Evolutionary conservation across 2,113 vertebrate species (phyloP).

Genomic region (Ailurus styani): DNA sequence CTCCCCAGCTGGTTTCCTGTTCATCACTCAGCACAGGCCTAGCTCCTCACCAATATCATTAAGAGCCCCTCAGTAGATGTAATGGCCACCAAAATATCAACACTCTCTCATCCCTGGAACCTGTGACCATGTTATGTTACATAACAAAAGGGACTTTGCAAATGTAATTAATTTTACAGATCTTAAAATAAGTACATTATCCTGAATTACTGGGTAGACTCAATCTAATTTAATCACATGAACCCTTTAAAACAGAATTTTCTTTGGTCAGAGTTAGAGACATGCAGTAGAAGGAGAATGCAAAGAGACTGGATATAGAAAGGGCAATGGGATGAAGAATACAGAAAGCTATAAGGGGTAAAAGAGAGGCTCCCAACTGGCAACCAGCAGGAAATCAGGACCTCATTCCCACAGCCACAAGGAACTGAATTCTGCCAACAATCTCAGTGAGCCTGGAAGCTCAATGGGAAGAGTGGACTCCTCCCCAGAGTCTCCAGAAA

Average conservation of each 20-base stretch:
- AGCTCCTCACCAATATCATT: not conserved
- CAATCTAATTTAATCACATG: not conserved
- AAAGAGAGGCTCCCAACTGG: not conserved
- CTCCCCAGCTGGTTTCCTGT: not conserved
- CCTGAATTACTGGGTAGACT: not conserved
- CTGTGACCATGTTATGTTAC: not conserved
- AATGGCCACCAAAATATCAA: not conserved
- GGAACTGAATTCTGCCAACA: not conserved
- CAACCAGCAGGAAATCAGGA: not conserved
- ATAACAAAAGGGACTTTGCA: not conserved
- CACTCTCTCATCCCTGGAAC: not conserved
- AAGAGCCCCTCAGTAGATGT: not conserved
- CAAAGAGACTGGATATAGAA: not conserved
- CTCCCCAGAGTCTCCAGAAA: not conserved
- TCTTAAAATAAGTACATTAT: not conserved
- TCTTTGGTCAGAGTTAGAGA: not conserved
- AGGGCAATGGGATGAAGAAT: not conserved
- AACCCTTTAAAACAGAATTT: not conserved
- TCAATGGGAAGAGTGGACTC: not conserved
- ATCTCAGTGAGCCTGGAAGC: not conserved
- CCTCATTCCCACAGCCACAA: not conserved
- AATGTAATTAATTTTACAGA: not conserved
- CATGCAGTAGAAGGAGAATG: not conserved
- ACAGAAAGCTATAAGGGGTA: not conserved
- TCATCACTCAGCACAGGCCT: not conserved